A percentile compares a stretch with the other conserved stretches of the same genome.
Evolutionary conservation across 2,888 invertebrate genomes (phyloP).

Genomic region (Blastobasis lacticolella): DNA sequence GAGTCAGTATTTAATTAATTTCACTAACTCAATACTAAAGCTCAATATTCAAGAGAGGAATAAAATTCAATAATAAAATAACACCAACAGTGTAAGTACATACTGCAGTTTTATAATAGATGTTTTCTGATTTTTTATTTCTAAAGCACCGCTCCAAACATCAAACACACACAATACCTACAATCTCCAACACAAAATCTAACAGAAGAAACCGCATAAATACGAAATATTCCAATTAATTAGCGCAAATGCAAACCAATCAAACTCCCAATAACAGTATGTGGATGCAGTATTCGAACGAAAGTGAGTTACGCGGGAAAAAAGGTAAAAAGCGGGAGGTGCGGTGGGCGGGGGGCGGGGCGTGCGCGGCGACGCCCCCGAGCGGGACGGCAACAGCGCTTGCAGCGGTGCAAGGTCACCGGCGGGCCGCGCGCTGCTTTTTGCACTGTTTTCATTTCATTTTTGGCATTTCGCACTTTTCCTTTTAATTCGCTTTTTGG

Average conservation of each 20-base stretch:
- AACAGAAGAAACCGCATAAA: too few species aligned
- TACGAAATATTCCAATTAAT: neutral
- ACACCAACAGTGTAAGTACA: too few species aligned
- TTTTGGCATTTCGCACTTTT: constrained; percentile 4
- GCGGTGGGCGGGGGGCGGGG: constrained; percentile 66
- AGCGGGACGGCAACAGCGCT: constrained; percentile 42
- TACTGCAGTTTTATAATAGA: too few species aligned
- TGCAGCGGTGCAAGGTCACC: constrained; percentile 42
- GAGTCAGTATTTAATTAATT: too few species aligned
- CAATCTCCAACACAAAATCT: too few species aligned
- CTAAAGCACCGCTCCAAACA: too few species aligned
- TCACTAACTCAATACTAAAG: too few species aligned
- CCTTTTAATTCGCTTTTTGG: constrained; percentile 35
- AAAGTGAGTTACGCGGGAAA: constrained; percentile 52
- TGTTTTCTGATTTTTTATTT: too few species aligned
- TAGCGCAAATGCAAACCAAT: constrained; percentile 3
- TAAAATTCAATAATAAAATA: too few species aligned
- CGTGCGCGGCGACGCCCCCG: constrained; percentile 38
- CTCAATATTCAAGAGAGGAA: too few species aligned
- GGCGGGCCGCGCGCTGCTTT: constrained; percentile 9
- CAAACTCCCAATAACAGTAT: constrained; percentile 18
- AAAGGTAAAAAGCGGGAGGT: constrained; percentile 52
- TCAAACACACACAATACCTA: too few species aligned
- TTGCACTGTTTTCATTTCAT: neutral
- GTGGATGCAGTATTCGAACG: constrained; percentile 30